These are phyloP conservation scores for Hydrozoanthus tunicans DNA, from an alignment of 64 coral and sea anemone species.

Conservation along the genomic window DNA sequence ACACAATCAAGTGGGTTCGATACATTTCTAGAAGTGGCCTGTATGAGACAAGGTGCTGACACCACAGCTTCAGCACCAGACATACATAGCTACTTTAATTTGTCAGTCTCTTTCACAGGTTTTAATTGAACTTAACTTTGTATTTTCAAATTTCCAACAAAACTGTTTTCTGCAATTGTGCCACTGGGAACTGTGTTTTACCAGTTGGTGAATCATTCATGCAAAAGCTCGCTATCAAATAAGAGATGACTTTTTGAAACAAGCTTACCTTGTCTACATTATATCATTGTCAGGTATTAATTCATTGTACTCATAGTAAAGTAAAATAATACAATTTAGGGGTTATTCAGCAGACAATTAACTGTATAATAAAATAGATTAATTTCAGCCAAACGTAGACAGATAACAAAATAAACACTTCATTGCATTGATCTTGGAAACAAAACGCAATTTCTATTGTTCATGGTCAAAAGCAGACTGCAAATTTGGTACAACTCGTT, in stretches of 20 bases:
- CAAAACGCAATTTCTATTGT: too few relatives aligned
- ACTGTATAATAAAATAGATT: too few relatives aligned
- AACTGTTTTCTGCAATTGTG: background rate
- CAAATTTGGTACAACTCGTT: too few relatives aligned
- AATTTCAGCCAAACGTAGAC: too few relatives aligned
- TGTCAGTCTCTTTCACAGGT: background rate
- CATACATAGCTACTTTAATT: background rate
- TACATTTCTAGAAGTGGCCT: slow-evolving; percentile 97
- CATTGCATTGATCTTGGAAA: too few relatives aligned
- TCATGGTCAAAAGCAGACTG: too few relatives aligned
- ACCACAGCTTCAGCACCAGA: background rate
- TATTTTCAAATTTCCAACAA: background rate
- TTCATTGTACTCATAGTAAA: too few relatives aligned
- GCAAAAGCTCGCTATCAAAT: background rate
- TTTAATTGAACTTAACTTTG: background rate
- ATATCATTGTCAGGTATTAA: background rate
- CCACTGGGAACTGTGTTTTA: background rate
- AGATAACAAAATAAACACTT: too few relatives aligned
- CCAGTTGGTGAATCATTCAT: background rate
- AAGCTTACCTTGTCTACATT: background rate
- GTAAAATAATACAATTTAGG: too few relatives aligned
- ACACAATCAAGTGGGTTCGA: slow-evolving; percentile 99
- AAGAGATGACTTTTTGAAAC: background rate
- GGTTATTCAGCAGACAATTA: too few relatives aligned
- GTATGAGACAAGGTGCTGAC: slow-evolving; percentile 94